These are phyloP conservation scores for Phaenicophaeus curvirostris DNA, from an alignment of 2,797 vertebrate species.

Conservation along the genomic window DNA sequence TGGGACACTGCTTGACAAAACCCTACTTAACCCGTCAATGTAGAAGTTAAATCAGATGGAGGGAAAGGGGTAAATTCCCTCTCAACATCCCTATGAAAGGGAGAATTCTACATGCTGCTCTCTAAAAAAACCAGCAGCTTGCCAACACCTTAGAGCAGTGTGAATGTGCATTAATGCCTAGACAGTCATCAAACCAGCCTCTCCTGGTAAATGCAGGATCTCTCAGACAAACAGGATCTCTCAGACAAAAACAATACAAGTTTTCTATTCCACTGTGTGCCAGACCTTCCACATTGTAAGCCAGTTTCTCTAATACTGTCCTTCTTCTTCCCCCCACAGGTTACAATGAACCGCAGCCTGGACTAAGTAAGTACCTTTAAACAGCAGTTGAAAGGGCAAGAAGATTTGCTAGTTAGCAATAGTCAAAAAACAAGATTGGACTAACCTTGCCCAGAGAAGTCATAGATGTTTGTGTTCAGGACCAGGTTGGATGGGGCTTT, in stretches of 20 bases:
- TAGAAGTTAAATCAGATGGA: background rate
- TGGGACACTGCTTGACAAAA: background rate
- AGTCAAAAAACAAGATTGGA: background rate
- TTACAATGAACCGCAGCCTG: background rate
- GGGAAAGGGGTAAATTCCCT: background rate
- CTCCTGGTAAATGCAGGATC: background rate
- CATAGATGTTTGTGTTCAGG: no score
- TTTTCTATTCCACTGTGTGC: background rate
- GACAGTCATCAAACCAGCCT: background rate
- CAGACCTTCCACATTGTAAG: background rate
- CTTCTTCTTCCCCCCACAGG: background rate
- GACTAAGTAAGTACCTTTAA: constrained; percentile 4
- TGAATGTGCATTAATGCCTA: background rate
- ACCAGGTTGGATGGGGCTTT: no score
- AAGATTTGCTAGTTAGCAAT: background rate
- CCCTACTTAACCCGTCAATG: background rate
- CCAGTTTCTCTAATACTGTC: background rate
- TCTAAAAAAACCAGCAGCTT: background rate
- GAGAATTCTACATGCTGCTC: background rate
- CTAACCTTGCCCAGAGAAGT: background rate
- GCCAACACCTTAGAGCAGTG: background rate
- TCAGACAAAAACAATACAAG: background rate
- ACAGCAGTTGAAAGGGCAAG: background rate
- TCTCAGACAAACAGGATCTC: background rate
- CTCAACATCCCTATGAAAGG: background rate